phyloP scores from a whole-genome alignment of 2,797 vertebrate species.

The Gymnopithys bicolor region DNA sequence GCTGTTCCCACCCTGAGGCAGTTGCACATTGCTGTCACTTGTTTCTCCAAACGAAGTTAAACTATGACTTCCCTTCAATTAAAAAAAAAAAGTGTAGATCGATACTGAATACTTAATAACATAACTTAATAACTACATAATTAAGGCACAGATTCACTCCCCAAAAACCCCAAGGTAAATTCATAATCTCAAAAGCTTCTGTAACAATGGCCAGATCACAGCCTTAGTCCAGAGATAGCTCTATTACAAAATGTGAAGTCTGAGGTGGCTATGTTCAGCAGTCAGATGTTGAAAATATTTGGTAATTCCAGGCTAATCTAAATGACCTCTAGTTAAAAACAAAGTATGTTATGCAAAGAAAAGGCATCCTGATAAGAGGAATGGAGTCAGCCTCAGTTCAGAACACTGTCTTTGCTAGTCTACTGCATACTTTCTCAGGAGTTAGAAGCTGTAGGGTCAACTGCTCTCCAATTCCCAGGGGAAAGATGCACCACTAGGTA shows the following conservation, averaged over 20 bases:
- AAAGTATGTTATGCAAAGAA: background rate
- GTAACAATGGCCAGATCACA: background rate
- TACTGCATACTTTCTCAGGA: background rate
- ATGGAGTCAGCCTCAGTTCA: background rate
- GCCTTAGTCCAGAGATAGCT: background rate
- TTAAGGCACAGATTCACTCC: background rate
- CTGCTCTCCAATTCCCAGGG: background rate
- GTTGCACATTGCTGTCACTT: background rate
- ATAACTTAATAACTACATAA: background rate
- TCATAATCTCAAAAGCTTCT: background rate
- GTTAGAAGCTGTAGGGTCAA: background rate
- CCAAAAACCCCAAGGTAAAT: background rate
- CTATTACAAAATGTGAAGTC: background rate
- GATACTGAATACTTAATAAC: background rate
- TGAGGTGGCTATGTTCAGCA: background rate
- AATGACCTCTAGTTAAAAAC: background rate
- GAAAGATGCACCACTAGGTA: background rate
- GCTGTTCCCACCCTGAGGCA: background rate
- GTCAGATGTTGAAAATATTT: background rate
- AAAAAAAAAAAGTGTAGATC: background rate
- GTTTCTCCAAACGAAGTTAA: conserved; percentile 14
- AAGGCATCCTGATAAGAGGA: background rate
- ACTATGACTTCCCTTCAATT: background rate
- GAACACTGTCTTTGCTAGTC: background rate
- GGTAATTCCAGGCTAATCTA: background rate